These are phyloP conservation scores for Rhizoglyphus robini DNA, from an alignment of 1,140 invertebrate genomes.

Conservation along the genomic window DNA sequence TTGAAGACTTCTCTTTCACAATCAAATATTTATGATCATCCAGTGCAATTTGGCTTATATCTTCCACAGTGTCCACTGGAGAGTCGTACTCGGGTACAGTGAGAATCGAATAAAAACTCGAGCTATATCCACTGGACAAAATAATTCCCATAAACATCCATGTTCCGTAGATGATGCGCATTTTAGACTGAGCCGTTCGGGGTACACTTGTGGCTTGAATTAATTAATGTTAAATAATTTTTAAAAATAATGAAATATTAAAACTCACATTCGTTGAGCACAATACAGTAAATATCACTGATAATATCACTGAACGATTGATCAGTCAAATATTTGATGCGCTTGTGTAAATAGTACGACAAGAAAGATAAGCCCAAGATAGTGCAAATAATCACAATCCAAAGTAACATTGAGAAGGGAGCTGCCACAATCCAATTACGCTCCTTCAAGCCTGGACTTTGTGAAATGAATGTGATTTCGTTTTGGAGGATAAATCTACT, in stretches of 20 bases:
- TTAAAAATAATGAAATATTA: neutral
- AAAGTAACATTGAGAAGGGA: neutral
- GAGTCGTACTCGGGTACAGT: neutral
- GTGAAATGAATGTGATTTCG: slow-evolving; percentile 1
- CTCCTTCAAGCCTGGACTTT: neutral
- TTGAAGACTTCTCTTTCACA: neutral
- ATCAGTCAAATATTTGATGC: neutral
- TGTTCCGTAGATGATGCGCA: neutral
- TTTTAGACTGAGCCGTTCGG: neutral
- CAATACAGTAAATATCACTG: neutral
- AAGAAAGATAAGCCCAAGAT: neutral
- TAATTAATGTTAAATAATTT: neutral
- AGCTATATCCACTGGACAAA: neutral
- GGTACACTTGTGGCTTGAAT: neutral
- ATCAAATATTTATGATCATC: neutral
- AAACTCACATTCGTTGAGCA: neutral
- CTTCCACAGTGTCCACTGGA: too few relatives aligned
- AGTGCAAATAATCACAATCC: neutral
- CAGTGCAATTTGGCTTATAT: neutral
- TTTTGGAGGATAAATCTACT: neutral
- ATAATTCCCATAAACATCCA: neutral
- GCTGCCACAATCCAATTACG: neutral
- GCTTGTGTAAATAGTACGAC: neutral
- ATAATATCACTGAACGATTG: neutral
- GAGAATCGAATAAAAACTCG: neutral